Percentiles rank a stretch among this genome's conserved stretches.
These are phyloP conservation scores for Pollimyrus isidori DNA, from an alignment of 2,113 vertebrate genomes.

Conservation along the genomic window DNA sequence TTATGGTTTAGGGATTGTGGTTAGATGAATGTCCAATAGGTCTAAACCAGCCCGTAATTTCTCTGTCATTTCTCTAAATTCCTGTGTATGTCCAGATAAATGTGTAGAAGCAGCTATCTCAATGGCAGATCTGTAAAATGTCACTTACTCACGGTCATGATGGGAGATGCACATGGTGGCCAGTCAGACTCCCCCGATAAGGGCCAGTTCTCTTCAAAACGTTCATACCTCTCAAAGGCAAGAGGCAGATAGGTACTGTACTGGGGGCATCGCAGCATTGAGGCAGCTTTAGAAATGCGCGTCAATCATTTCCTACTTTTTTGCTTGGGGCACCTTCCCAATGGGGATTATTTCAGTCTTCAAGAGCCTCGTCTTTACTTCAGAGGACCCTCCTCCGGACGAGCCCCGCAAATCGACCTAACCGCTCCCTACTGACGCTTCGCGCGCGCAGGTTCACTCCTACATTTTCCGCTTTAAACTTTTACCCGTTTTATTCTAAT, in stretches of 20 bases:
- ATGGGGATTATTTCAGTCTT: neutral
- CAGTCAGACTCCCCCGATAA: neutral
- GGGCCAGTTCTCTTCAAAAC: neutral
- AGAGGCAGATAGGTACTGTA: neutral
- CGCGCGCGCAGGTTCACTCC: neutral
- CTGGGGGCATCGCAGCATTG: neutral
- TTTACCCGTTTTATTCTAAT: neutral
- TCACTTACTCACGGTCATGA: neutral
- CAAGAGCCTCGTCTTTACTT: neutral
- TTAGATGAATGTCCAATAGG: neutral
- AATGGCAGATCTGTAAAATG: neutral
- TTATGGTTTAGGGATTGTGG: neutral
- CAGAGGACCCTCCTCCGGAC: neutral
- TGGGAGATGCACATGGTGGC: neutral
- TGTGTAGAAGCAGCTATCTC: neutral
- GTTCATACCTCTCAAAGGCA: neutral
- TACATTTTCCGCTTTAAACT: neutral
- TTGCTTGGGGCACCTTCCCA: neutral
- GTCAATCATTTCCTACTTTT: neutral
- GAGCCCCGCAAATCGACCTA: neutral
- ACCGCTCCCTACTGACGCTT: neutral
- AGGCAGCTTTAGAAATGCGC: neutral
- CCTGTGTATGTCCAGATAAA: neutral
- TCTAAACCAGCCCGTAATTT: neutral
- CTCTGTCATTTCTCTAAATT: neutral